These are phyloP conservation scores for Platygyra sinensis DNA, from an alignment of 64 coral and sea anemone genomes.

Conservation along the genomic window DNA sequence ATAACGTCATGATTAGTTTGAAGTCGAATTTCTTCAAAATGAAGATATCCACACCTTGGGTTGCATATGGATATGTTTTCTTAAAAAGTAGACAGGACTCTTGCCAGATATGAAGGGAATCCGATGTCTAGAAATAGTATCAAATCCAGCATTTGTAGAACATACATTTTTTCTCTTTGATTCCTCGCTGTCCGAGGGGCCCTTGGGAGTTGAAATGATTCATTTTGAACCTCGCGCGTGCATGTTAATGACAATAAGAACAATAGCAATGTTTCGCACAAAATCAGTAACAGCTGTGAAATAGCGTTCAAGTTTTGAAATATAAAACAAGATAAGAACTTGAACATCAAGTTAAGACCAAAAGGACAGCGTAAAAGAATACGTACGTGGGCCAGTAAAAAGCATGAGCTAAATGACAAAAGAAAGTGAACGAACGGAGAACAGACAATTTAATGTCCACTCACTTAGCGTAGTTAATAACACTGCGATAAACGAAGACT, in stretches of 20 bases:
- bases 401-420: not conserved
- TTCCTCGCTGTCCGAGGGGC: not conserved
- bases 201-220: slow-evolving; percentile 1
- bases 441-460: no score
- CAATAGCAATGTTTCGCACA: slow-evolving; percentile 10
- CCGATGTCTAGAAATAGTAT: not conserved
- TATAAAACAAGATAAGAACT: slow-evolving; percentile 10
- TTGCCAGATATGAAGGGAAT: no score
- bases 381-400: not conserved
- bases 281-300: not conserved
- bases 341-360: slow-evolving; percentile 9
- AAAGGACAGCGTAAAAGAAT: slow-evolving; percentile 15
- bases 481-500: no score
- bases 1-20: no score
- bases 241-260: not conserved
- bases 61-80: no score
- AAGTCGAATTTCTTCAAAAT: no score
- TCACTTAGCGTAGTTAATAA: no score
- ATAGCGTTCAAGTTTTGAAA: not conserved
- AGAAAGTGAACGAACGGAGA: slow-evolving; percentile 6
- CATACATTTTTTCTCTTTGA: slow-evolving; percentile 4
- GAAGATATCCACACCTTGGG: no score
- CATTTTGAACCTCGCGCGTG: not conserved
- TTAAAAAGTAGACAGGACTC: no score
- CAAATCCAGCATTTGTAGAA: slow-evolving; percentile 23